phyloP scores from a whole-genome alignment of 2,113 vertebrate species.

The Colaptes auratus region DNA sequence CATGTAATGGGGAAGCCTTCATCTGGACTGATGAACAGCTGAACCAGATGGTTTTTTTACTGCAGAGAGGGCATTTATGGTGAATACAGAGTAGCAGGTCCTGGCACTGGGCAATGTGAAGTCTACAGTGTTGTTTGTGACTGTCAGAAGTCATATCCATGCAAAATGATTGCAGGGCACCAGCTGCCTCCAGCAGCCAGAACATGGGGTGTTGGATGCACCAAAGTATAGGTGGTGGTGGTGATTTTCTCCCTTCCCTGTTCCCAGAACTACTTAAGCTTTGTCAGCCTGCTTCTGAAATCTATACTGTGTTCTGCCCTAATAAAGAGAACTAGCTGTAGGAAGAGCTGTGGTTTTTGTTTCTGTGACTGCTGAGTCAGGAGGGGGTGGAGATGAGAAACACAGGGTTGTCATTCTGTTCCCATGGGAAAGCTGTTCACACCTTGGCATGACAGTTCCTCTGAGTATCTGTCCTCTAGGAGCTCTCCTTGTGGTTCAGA shows the following conservation, averaged over 20 bases:
- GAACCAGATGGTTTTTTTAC: background rate
- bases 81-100: background rate
- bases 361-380: conserved; percentile 20
- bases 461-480: background rate
- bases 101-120: background rate
- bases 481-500: background rate
- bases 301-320: background rate
- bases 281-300: background rate
- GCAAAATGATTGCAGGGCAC: background rate
- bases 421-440: background rate
- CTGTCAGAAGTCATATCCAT: background rate
- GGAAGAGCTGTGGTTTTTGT: background rate
- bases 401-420: background rate
- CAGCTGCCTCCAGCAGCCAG: background rate
- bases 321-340: background rate
- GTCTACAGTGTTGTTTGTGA: background rate
- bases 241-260: background rate
- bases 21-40: background rate
- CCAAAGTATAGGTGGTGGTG: background rate
- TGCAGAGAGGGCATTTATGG: background rate
- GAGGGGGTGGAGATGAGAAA: background rate
- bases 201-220: rapidly evolving
- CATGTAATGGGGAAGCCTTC: background rate
- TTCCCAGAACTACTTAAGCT: background rate
- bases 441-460: background rate